Percentiles rank a stretch among this genome's conserved stretches.
Conservation (phyloP, 2,888 invertebrate genomes). For the Lamellibrachia satsuma region DNA sequence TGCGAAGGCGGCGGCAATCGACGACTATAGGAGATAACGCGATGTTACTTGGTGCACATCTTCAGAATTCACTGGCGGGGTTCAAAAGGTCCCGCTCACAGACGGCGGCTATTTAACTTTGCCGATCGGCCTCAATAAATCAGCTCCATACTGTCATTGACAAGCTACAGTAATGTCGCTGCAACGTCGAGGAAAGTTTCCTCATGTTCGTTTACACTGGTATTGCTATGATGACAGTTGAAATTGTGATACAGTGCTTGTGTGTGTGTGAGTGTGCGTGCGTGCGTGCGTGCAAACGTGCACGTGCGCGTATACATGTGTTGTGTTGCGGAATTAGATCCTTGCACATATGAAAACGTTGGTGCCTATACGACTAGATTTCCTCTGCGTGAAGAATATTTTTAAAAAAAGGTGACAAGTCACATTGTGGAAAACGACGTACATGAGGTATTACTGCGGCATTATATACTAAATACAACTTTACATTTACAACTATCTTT, state of each 20-base stretch:
- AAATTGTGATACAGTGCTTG: not conserved
- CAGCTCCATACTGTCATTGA: not conserved
- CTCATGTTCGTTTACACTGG: not conserved
- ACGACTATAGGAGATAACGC: not conserved
- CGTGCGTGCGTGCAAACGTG: not conserved
- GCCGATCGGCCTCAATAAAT: not conserved
- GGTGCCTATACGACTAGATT: too few species aligned
- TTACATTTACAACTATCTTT: not conserved
- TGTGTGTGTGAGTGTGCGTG: not conserved
- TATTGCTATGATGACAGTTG: not conserved
- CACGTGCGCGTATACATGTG: not conserved
- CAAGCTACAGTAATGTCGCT: not conserved
- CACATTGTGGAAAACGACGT: too few species aligned
- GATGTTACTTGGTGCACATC: conserved; percentile 6
- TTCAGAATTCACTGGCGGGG: not conserved
- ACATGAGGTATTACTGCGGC: not conserved
- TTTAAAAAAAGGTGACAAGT: too few species aligned
- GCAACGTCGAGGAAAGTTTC: not conserved
- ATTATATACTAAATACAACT: not conserved
- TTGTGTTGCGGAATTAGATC: not conserved
- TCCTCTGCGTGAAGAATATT: too few species aligned
- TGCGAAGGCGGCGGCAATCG: too few species aligned
- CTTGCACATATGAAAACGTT: too few species aligned
- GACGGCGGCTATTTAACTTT: not conserved
- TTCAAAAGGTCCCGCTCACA: not conserved